Evolutionary conservation across 2,113 vertebrate species (phyloP).

Genomic region (Oryzias curvinotus): DNA sequence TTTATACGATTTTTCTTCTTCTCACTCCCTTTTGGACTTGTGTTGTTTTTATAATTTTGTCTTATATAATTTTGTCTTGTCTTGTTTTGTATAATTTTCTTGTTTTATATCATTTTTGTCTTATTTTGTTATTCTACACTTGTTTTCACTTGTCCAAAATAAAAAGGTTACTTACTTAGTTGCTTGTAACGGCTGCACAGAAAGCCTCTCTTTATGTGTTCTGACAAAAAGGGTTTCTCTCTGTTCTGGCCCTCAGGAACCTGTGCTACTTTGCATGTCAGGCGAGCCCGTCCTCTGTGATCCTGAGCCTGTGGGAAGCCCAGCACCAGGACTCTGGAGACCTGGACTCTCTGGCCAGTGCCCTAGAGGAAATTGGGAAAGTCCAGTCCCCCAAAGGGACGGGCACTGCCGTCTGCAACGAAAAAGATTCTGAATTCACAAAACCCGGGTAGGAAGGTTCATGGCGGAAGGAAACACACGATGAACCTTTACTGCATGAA

Average conservation of each 20-base stretch:
- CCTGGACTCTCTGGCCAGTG: conserved; percentile 94
- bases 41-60: no score
- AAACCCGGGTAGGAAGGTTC: conserved; percentile 51
- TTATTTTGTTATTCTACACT: no score
- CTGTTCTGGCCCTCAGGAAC: conserved; percentile 79
- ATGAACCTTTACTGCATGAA: conserved; percentile 61
- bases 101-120: no score
- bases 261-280: conserved; percentile 93
- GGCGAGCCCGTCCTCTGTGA: conserved; percentile 92
- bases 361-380: conserved; percentile 92
- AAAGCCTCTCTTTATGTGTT: conserved; percentile 9
- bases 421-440: conserved; percentile 63
- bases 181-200: conserved; percentile 4
- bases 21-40: no score
- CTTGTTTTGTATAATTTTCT: no score
- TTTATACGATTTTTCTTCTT: no score
- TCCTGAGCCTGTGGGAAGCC: conserved; percentile 97
- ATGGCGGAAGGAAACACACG: conserved; percentile 8
- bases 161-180: neutral
- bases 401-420: conserved; percentile 35
- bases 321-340: conserved; percentile 91
- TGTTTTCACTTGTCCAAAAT: no score
- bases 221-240: conserved; percentile 4
- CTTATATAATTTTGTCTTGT: no score
- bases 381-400: conserved; percentile 80